These are phyloP conservation scores for Melanotaenia trifasciata DNA, from an alignment of 2,797 vertebrate species.

Conservation along the genomic window DNA sequence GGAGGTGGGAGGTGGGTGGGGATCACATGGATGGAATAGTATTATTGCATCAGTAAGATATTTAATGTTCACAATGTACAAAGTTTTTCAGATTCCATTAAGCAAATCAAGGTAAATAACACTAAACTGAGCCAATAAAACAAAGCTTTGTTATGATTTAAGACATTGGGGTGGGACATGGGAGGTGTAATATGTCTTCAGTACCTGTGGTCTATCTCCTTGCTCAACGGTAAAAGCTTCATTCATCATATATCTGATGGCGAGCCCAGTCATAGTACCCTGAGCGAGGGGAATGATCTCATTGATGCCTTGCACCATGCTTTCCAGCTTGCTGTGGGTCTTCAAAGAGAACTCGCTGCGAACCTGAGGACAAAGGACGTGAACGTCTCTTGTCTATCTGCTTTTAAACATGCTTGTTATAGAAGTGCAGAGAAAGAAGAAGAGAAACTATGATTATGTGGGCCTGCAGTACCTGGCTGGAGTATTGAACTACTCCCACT, in stretches of 20 bases:
- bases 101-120: not conserved
- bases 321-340: slow-evolving; percentile 79
- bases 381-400: not conserved
- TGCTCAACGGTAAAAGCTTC: slow-evolving; percentile 89
- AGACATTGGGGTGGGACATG: not conserved
- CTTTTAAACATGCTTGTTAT: not conserved
- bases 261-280: slow-evolving; percentile 98
- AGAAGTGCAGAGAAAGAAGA: not conserved
- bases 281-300: slow-evolving; percentile 92
- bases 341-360: slow-evolving; percentile 95
- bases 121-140: not conserved
- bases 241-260: slow-evolving; percentile 94
- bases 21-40: not conserved
- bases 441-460: slow-evolving; percentile 57
- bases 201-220: slow-evolving; percentile 88
- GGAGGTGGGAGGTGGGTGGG: not conserved
- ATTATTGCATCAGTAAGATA: not conserved
- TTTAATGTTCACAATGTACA: not conserved
- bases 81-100: not conserved
- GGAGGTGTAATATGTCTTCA: too few relatives aligned
- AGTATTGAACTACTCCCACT: slow-evolving; percentile 95
- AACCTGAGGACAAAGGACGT: slow-evolving; percentile 78
- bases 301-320: slow-evolving; percentile 92
- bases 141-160: not conserved
- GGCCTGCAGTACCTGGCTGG: slow-evolving; percentile 88